phyloP scores from a whole-genome alignment of 2,113 vertebrate genomes.

The Hylia prasina region DNA sequence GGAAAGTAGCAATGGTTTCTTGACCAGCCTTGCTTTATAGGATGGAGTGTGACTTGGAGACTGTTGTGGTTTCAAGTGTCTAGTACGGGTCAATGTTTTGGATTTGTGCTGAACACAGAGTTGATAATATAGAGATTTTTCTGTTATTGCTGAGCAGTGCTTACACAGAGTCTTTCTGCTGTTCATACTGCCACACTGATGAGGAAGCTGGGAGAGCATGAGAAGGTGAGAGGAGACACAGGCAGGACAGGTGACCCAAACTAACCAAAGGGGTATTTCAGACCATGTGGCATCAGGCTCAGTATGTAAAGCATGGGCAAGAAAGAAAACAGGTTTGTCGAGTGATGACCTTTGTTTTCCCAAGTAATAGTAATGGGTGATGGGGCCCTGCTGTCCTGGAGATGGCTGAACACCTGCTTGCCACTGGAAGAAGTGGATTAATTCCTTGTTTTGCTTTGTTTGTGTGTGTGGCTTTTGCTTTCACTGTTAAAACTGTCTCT shows the following conservation, averaged over 20 bases:
- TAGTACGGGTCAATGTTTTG: background rate
- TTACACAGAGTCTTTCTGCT: background rate
- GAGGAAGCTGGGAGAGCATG: background rate
- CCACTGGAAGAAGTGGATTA: background rate
- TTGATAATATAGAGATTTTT: background rate
- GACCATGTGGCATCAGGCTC: background rate
- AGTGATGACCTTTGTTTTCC: background rate
- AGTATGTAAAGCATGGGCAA: background rate
- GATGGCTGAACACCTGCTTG: background rate
- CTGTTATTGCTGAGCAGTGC: background rate
- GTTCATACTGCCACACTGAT: background rate
- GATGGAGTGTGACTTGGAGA: background rate
- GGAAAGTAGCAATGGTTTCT: background rate
- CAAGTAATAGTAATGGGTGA: background rate
- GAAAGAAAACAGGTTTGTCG: background rate
- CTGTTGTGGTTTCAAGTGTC: background rate
- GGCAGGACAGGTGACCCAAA: background rate
- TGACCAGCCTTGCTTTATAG: background rate
- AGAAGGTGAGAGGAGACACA: background rate
- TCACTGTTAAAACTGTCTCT: background rate
- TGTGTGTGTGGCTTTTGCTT: background rate
- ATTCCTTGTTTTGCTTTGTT: background rate
- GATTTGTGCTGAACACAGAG: background rate
- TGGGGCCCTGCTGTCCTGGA: background rate
- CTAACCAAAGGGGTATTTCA: background rate